Percentiles rank a stretch among this genome's conserved stretches.
These are phyloP conservation scores for Cyanoderma ruficeps DNA, from an alignment of 2,113 vertebrate species.

Conservation along the genomic window DNA sequence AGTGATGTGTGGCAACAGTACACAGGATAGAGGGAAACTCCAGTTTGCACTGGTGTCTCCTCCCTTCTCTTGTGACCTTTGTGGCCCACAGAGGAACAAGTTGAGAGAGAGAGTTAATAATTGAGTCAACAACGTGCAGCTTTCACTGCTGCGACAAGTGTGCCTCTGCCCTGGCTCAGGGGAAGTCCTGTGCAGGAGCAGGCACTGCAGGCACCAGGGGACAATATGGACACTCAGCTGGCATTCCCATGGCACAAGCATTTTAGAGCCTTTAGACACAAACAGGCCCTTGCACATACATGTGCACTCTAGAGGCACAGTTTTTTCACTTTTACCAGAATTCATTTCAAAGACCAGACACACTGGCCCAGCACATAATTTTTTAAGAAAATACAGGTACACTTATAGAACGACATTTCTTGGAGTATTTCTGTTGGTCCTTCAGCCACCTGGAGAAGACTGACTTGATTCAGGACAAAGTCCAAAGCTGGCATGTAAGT, in stretches of 20 bases:
- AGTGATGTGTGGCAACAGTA: not conserved
- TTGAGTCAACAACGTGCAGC: fast-evolving
- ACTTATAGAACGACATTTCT: not conserved
- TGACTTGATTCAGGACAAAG: not conserved
- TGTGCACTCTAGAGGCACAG: fast-evolving
- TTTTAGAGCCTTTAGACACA: not conserved
- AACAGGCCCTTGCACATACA: not conserved
- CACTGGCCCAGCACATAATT: not conserved
- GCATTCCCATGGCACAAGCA: not conserved
- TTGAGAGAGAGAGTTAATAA: not conserved
- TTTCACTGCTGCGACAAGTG: not conserved
- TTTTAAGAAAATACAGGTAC: not conserved
- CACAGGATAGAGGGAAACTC: not conserved
- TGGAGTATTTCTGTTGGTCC: not conserved
- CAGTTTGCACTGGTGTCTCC: not conserved
- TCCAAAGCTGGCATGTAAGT: not conserved
- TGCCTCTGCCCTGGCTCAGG: not conserved
- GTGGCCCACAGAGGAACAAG: not conserved
- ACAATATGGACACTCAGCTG: fast-evolving
- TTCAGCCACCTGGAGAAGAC: not conserved
- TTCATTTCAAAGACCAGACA: not conserved
- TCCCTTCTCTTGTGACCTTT: not conserved
- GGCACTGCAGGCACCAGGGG: not conserved
- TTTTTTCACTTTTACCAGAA: not conserved
- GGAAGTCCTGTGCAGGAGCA: fast-evolving